phyloP scores from a whole-genome alignment of 1,140 invertebrate genomes.

The Platyscapa corneri region DNA sequence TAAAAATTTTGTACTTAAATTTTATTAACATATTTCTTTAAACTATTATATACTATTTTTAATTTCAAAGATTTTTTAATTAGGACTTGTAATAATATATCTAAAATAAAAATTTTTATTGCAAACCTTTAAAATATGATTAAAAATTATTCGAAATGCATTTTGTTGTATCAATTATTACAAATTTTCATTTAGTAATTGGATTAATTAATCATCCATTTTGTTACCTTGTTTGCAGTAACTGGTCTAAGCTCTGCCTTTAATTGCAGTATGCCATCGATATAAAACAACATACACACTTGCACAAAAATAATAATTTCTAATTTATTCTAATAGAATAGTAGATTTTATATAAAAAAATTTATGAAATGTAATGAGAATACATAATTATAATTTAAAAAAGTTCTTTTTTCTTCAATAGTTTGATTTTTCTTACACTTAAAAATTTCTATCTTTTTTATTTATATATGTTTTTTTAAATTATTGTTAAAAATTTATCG shows the following conservation, averaged over 20 bases:
- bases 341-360: not conserved
- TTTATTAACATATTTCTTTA: not conserved
- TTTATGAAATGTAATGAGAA: not conserved
- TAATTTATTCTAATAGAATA: slow-evolving; percentile 33
- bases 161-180: not conserved
- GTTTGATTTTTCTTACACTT: not conserved
- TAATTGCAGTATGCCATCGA: slow-evolving; percentile 71
- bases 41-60: not conserved
- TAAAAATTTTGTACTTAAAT: not conserved
- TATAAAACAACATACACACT: slow-evolving; percentile 51
- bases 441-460: too few relatives aligned
- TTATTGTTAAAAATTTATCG: too few relatives aligned
- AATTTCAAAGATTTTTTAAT: not conserved
- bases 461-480: too few relatives aligned
- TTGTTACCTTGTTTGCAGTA: slow-evolving; percentile 69
- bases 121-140: too few relatives aligned
- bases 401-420: not conserved
- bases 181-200: slow-evolving; percentile 23
- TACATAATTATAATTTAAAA: not conserved
- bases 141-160: too few relatives aligned
- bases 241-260: slow-evolving; percentile 72
- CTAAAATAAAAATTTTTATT: not conserved
- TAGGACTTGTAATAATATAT: not conserved
- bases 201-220: slow-evolving; percentile 33
- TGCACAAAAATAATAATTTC: slow-evolving; percentile 26